Percentiles rank a stretch among this genome's conserved stretches.
Evolutionary conservation across 30 jellyfish, hydroid and myxozoan species (phyloP).

Genomic region (Aurelia sp.): DNA sequence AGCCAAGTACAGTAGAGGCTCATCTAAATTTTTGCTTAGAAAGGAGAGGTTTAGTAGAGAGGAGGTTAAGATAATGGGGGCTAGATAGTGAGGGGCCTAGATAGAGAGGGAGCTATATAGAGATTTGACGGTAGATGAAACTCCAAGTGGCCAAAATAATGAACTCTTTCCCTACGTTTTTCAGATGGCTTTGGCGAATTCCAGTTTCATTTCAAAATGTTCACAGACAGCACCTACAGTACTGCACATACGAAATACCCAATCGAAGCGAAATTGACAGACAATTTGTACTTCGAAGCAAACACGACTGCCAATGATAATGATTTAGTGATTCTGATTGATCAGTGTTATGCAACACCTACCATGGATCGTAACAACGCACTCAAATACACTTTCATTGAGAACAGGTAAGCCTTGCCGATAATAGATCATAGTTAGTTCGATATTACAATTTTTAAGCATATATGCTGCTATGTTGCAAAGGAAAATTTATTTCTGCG

Average conservation of each 20-base stretch:
- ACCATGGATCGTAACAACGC: conserved; percentile 29
- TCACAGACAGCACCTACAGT: conserved; percentile 2
- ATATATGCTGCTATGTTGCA: too few relatives aligned
- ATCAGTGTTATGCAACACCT: conserved; percentile 66
- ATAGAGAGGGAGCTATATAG: too few relatives aligned
- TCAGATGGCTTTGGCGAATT: conserved; percentile 58
- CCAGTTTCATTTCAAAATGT: conserved; percentile 29
- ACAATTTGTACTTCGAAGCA: conserved; percentile 30
- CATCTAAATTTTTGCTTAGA: too few relatives aligned
- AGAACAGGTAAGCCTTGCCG: conserved; percentile 13
- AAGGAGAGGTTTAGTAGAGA: too few relatives aligned
- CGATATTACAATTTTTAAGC: too few relatives aligned
- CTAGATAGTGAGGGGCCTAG: too few relatives aligned
- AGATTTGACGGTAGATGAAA: too few relatives aligned
- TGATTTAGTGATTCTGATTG: conserved; percentile 38
- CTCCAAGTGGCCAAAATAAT: too few relatives aligned
- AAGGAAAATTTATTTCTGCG: too few relatives aligned
- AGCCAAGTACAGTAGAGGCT: too few relatives aligned
- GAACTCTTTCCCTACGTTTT: background rate
- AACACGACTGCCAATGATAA: conserved; percentile 17
- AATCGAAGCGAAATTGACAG: conserved; percentile 20
- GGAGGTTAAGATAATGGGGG: too few relatives aligned
- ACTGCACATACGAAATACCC: conserved; percentile 21
- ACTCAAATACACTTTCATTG: conserved; percentile 13
- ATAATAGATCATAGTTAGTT: too few relatives aligned